Percentiles rank a stretch among this genome's conserved stretches.
phyloP scores from a whole-genome alignment of 1,140 invertebrate genomes.

The Drosophila mauritiana region DNA sequence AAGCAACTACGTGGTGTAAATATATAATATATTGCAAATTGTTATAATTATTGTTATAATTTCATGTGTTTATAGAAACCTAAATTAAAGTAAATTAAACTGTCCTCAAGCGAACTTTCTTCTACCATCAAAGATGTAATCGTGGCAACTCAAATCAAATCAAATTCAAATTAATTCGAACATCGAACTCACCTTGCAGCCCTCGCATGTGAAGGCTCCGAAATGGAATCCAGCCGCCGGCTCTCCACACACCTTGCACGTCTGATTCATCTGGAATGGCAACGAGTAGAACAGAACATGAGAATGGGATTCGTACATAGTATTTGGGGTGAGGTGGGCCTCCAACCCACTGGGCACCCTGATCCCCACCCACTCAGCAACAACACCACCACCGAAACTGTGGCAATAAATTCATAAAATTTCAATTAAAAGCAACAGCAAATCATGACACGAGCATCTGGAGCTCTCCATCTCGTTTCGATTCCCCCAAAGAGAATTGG shows the following conservation, averaged over 20 bases:
- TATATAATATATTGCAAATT: no score
- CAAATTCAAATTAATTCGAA: constrained; percentile 1
- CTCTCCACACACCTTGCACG: constrained; percentile 93
- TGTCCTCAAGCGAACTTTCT: no score
- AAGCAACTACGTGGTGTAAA: no score
- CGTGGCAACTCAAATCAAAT: neutral
- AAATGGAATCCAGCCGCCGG: constrained; percentile 95
- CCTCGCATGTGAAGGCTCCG: constrained; percentile 95
- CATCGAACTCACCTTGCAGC: constrained; percentile 90
- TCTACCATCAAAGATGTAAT: neutral
- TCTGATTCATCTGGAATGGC: constrained; percentile 90
- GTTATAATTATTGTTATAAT: no score
- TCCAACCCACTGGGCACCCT: neutral
- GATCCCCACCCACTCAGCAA: neutral
- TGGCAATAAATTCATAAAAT: constrained; percentile 84
- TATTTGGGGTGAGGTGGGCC: neutral
- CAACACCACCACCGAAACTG: constrained; percentile 25
- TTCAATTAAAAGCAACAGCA: constrained; percentile 84
- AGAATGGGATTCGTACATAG: constrained; percentile 28
- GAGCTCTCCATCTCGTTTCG: constrained; percentile 42
- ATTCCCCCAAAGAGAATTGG: constrained; percentile 12
- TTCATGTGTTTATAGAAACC: no score
- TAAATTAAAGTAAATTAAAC: no score
- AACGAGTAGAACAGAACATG: constrained; percentile 57
- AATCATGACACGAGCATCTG: constrained; percentile 80